Base-by-base conservation (phyloP, 2,113 vertebrate species). In the Urocolius indicus region DNA sequence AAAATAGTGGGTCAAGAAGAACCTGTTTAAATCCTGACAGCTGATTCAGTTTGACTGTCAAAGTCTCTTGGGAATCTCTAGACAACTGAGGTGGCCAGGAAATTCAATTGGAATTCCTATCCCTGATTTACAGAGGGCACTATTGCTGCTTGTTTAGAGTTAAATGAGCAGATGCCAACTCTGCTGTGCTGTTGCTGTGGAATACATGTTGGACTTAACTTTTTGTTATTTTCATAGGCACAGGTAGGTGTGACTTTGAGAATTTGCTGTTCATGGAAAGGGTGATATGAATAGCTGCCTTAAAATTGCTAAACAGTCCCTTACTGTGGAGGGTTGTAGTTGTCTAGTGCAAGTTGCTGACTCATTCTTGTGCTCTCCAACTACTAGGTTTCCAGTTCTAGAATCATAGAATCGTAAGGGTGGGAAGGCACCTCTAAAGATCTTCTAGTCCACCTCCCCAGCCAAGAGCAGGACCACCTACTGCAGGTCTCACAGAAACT, bases 21-120 rank as follows among this genome's bases (percentile, higher is more conserved):
- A 13, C 26, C 41, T 75, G n/a, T 30, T 20, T 34, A 46, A 71
- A 18, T 34, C 26, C 58, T 67, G 21, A 20, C 45, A 51, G 27
- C 26, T 69, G 46, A 4, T 84, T 62, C 45, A 63, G 21, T 55
- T 78, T 87, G 43, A 9, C 43, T 12, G 3, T 23, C 49, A 21
- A 49, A 85, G 62, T 34, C 8, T 57, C 68, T 67, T 48, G 27
- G 21, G 41, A 24, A 41, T 52, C n/a, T 69, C 58, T 52, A 13
- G 58, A 8, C 11, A 32, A 1, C 23, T 2, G 5, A 7, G 17
- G 1, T 67, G 68, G 14, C 52, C 0, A 0, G 46, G 32, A 43
- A 54, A 32, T 68, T 41, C 45, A 19, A 16, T 2, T 71, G 78
- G 90, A 90, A 68, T 79, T 89, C 49, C n/a, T 23, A 49, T 24